Percentiles rank a stretch among this genome's conserved stretches.
These are phyloP conservation scores for Chrysolina americana DNA, from an alignment of 2,888 invertebrate species.

Conservation along the genomic window DNA sequence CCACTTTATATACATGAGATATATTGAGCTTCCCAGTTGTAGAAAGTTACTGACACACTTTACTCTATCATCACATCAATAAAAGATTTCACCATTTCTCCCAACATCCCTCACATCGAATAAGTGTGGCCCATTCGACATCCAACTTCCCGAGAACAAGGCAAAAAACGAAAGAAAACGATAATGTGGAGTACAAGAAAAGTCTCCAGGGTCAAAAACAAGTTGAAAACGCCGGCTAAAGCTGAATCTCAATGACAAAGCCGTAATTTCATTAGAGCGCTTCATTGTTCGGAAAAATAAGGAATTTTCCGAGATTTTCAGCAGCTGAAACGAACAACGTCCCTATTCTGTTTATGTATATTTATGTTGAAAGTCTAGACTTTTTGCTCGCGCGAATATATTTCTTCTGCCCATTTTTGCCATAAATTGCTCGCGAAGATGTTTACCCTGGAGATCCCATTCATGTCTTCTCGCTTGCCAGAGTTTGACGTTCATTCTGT, in stretches of 20 bases:
- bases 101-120: not conserved
- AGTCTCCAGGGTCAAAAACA: constrained; percentile 33
- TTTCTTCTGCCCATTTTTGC: constrained; percentile 42
- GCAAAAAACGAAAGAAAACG: constrained; percentile 24
- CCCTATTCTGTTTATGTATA: constrained; percentile 38
- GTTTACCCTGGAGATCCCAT: constrained; percentile 49
- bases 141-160: not conserved
- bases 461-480: constrained; percentile 29
- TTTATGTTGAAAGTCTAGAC: constrained; percentile 43
- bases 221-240: constrained; percentile 30
- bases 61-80: not conserved
- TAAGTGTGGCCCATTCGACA: constrained; percentile 8
- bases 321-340: constrained; percentile 28
- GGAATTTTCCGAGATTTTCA: constrained; percentile 39
- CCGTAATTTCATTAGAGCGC: constrained; percentile 41
- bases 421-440: constrained; percentile 46
- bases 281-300: constrained; percentile 38
- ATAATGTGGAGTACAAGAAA: constrained; percentile 34
- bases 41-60: too few relatives aligned
- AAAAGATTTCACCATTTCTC: not conserved
- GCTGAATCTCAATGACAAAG: constrained; percentile 44
- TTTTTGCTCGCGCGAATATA: constrained; percentile 36
- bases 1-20: too few relatives aligned
- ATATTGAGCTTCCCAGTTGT: too few relatives aligned
- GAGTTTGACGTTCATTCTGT: constrained; percentile 23